A percentile compares a stretch with the other conserved stretches of the same genome.
These are phyloP conservation scores for Sylvia atricapilla DNA, from an alignment of 2,113 vertebrate genomes.

Conservation along the genomic window DNA sequence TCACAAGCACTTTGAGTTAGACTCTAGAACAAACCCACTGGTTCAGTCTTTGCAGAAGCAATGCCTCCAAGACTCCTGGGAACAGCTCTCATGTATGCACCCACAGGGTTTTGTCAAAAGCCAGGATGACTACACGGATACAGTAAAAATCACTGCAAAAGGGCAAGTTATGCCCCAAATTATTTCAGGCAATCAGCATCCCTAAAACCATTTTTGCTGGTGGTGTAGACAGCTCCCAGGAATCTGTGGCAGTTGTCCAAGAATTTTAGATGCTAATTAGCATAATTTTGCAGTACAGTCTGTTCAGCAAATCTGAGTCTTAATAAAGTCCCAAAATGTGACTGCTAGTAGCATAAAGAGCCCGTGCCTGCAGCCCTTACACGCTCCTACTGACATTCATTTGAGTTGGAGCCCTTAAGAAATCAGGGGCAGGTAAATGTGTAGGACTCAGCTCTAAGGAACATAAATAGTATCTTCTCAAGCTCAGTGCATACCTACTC, in stretches of 20 bases:
- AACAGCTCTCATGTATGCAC: neutral
- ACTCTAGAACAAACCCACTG: neutral
- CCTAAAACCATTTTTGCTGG: neutral
- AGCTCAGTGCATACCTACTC: neutral
- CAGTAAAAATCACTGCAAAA: neutral
- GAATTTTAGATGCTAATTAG: conserved; percentile 47
- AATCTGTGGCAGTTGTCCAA: conserved; percentile 42
- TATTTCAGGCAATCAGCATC: neutral
- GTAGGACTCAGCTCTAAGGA: neutral
- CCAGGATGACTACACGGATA: neutral
- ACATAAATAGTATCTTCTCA: neutral
- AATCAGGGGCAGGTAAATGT: neutral
- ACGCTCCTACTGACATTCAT: neutral
- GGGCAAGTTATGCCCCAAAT: neutral
- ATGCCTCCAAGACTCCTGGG: neutral
- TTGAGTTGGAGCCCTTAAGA: conserved; percentile 11
- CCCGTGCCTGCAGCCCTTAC: neutral
- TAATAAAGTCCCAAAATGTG: conserved; percentile 8
- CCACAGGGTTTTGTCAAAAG: neutral
- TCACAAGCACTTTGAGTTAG: neutral
- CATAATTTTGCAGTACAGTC: conserved; percentile 22
- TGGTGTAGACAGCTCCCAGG: neutral
- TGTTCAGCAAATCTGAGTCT: conserved; percentile 41
- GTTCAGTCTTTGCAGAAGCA: neutral
- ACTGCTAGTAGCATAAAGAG: neutral